phyloP scores from a whole-genome alignment of 2,888 invertebrate species.

The Trachelus troglodyta region DNA sequence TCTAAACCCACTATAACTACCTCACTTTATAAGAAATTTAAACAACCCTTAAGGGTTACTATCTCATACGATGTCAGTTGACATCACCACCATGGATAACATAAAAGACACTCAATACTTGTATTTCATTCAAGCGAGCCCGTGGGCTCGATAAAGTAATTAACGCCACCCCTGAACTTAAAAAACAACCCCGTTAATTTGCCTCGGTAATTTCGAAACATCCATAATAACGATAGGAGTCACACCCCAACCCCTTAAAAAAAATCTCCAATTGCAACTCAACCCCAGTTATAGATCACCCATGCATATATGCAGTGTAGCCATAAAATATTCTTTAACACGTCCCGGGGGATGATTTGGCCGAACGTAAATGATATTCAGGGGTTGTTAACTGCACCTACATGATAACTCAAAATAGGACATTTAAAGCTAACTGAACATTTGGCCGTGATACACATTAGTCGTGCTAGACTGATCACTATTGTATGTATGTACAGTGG shows the following conservation, averaged over 20 bases:
- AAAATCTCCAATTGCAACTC: neutral
- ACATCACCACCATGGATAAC: neutral
- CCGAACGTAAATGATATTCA: neutral
- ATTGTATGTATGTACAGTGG: neutral
- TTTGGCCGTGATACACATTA: constrained; percentile 60
- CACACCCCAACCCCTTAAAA: neutral
- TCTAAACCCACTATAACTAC: neutral
- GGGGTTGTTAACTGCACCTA: constrained; percentile 47
- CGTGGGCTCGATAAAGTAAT: neutral
- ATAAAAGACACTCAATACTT: neutral
- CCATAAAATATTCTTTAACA: constrained; percentile 45
- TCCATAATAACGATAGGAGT: no score
- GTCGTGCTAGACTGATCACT: constrained; percentile 57
- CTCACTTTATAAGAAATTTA: neutral
- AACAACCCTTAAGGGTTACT: neutral
- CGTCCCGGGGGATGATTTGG: constrained; percentile 34
- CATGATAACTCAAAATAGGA: constrained; percentile 4
- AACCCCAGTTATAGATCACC: neutral
- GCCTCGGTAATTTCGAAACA: neutral
- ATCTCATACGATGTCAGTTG: neutral
- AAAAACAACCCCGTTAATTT: neutral
- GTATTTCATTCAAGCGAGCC: neutral
- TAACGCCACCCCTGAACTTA: neutral
- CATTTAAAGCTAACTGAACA: constrained; percentile 60
- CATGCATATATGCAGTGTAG: constrained; percentile 7